Percentiles rank a stretch among this genome's conserved stretches.
phyloP scores from a whole-genome alignment of 2,113 vertebrate species.

The Brachypteracias leptosomus region DNA sequence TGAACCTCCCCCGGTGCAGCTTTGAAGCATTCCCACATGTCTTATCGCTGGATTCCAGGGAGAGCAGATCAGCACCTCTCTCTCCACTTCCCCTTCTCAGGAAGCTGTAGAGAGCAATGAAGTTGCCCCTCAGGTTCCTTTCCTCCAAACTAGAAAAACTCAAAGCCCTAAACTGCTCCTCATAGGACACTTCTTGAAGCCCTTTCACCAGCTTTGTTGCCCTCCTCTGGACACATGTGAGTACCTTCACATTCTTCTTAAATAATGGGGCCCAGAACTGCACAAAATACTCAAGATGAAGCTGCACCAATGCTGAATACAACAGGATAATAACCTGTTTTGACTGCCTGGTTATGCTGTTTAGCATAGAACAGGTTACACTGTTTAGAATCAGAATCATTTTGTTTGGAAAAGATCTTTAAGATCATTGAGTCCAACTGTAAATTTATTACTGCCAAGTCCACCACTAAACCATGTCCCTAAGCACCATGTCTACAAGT shows the following conservation, averaged over 20 bases:
- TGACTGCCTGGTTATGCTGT: fast-evolving
- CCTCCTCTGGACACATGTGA: background rate
- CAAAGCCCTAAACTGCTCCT: background rate
- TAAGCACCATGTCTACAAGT: background rate
- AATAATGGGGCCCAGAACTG: background rate
- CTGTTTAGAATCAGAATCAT: background rate
- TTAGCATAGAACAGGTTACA: too few relatives aligned
- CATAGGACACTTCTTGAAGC: background rate
- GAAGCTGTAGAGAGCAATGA: background rate
- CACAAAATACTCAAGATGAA: background rate
- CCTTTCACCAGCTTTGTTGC: background rate
- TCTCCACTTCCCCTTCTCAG: background rate
- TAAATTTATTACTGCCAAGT: background rate
- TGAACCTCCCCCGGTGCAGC: background rate
- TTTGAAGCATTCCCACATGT: background rate
- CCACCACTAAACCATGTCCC: background rate
- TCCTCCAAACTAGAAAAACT: background rate
- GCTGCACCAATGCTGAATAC: fast-evolving
- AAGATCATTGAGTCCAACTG: background rate
- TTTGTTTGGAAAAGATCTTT: background rate
- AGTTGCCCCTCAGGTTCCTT: fast-evolving
- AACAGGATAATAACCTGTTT: background rate
- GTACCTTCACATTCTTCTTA: background rate
- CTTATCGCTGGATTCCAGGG: too few relatives aligned
- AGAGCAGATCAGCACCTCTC: background rate